Conservation (phyloP, 2,888 invertebrate genomes). For the Troglohyphantes excavatus region DNA sequence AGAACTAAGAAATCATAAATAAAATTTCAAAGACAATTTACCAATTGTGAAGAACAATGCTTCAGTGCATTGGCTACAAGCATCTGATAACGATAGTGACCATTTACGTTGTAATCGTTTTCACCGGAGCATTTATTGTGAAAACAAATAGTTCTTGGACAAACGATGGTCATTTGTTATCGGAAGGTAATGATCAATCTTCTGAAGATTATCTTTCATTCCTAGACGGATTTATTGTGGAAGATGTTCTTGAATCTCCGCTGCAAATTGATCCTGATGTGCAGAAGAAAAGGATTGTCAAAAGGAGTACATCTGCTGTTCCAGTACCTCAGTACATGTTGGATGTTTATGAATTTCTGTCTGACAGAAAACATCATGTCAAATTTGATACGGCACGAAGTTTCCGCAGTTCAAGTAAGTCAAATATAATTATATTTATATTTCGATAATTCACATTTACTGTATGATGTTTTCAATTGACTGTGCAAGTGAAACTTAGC, state of each 20-base stretch:
- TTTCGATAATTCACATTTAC: too few species aligned
- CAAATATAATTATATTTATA: background rate
- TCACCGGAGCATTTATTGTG: conserved; percentile 27
- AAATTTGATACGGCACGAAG: conserved; percentile 72
- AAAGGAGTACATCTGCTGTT: conserved; percentile 10
- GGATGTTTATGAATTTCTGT: conserved; percentile 57
- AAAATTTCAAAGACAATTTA: too few species aligned
- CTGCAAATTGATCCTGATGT: background rate
- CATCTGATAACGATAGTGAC: background rate
- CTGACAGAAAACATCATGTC: conserved; percentile 23
- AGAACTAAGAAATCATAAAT: too few species aligned
- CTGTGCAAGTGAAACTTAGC: background rate
- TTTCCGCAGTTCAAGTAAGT: conserved; percentile 64
- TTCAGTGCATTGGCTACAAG: conserved; percentile 6
- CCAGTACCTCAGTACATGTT: conserved; percentile 70
- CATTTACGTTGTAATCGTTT: background rate
- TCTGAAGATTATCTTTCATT: conserved; percentile 40
- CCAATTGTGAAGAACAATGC: background rate
- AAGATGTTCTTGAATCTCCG: background rate
- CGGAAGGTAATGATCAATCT: background rate
- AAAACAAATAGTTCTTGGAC: background rate
- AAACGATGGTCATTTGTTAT: background rate
- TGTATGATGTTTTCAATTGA: background rate
- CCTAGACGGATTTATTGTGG: conserved; percentile 48
- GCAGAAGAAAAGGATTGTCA: conserved; percentile 21